A percentile compares a stretch with the other conserved stretches of the same genome.
phyloP scores from a whole-genome alignment of 2,888 invertebrate species.

The Pseudococcus longispinus region DNA sequence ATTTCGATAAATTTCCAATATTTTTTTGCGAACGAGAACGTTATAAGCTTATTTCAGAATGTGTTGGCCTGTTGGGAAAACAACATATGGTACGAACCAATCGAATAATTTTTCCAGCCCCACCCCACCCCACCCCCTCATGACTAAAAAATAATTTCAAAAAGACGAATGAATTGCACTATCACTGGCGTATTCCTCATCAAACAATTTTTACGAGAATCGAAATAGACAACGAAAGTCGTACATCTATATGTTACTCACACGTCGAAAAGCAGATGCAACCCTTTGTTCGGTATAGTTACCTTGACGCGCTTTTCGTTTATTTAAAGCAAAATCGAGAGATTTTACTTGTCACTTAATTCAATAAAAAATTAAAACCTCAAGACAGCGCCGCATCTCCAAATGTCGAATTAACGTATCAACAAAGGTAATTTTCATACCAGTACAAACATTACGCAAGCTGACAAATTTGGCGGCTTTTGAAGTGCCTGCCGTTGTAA shows the following conservation, averaged over 20 bases:
- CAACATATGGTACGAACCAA: no score
- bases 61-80: no score
- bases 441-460: slow-evolving; percentile 34
- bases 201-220: neutral
- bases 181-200: no score
- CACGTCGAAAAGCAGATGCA: no score
- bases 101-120: no score
- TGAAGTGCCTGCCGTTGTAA: slow-evolving; percentile 45
- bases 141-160: no score
- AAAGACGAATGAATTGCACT: no score
- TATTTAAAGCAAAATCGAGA: neutral
- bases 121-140: no score
- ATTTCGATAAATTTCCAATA: slow-evolving; percentile 21
- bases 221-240: neutral
- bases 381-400: slow-evolving; percentile 21
- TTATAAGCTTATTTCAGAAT: no score
- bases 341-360: slow-evolving; percentile 36
- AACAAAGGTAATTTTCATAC: slow-evolving; percentile 36
- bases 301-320: neutral
- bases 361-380: slow-evolving; percentile 45
- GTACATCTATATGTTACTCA: no score
- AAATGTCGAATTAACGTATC: slow-evolving; percentile 3
- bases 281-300: no score
- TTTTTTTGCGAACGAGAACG: neutral
- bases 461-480: slow-evolving; percentile 53